Evolutionary conservation across 2,113 vertebrate genomes (phyloP).

Genomic region (Fulmarus glacialis): DNA sequence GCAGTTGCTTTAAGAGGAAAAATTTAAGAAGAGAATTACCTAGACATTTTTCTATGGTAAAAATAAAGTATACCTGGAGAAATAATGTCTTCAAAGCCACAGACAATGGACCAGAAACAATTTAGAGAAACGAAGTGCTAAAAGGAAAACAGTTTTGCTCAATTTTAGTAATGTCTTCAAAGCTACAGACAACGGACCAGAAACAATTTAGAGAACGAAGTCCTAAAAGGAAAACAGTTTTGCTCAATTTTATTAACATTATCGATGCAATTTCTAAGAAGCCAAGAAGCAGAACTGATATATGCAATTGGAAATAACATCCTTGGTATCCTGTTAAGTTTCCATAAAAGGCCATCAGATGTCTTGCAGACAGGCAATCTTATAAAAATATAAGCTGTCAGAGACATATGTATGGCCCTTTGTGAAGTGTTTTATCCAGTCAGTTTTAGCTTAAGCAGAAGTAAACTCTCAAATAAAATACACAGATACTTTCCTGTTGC

Average conservation of each 20-base stretch:
- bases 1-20: neutral
- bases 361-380: neutral
- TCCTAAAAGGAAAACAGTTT: neutral
- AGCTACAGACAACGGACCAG: neutral
- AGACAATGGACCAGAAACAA: neutral
- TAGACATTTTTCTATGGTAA: neutral
- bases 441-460: neutral
- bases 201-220: neutral
- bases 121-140: neutral
- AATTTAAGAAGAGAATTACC: neutral
- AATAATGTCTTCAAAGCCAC: neutral
- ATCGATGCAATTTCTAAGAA: neutral
- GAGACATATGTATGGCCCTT: neutral
- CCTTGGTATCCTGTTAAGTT: neutral
- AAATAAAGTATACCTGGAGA: neutral
- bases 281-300: neutral
- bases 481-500: neutral
- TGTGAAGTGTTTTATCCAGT: neutral
- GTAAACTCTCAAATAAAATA: neutral
- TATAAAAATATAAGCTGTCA: neutral
- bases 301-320: neutral
- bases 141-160: neutral
- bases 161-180: neutral
- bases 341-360: neutral
- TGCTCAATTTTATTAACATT: neutral